These are phyloP conservation scores for Drosophila gunungcola DNA, from an alignment of 1,140 invertebrate genomes.

Conservation along the genomic window DNA sequence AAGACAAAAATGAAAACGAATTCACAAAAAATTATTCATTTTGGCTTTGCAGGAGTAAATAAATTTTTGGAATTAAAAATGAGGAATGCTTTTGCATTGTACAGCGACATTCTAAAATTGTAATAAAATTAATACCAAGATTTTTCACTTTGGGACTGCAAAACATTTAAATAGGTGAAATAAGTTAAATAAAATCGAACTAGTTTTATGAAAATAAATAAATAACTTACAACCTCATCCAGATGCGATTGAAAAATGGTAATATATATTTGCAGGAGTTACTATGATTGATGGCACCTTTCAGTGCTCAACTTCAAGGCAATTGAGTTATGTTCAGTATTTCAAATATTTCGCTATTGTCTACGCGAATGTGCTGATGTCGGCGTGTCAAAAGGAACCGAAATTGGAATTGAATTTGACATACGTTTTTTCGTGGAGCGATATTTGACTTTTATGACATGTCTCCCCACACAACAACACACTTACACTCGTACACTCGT, in stretches of 20 bases:
- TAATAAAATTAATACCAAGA: too few species aligned
- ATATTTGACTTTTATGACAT: constrained; percentile 62
- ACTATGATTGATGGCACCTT: constrained; percentile 19
- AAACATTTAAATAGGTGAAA: too few species aligned
- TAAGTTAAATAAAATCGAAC: too few species aligned
- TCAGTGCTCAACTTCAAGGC: constrained; percentile 30
- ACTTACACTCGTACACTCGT: constrained; percentile 14
- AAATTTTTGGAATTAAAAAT: too few species aligned
- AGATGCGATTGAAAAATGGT: constrained; percentile 6
- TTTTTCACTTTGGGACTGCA: too few species aligned
- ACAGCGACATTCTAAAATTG: too few species aligned
- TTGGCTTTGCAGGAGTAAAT: too few species aligned
- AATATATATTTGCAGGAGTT: constrained; percentile 27
- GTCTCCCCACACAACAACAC: constrained; percentile 8
- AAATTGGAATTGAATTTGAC: constrained; percentile 54
- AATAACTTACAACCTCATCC: background rate
- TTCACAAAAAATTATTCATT: background rate
- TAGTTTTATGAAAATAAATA: too few species aligned
- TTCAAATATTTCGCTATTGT: constrained; percentile 42
- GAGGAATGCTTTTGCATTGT: too few species aligned
- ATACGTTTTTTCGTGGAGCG: constrained; percentile 15
- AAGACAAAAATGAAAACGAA: background rate
- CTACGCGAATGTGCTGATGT: constrained; percentile 34
- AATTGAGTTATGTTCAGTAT: constrained; percentile 51
- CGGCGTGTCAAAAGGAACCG: constrained; percentile 37